phyloP scores from a whole-genome alignment of 2,888 invertebrate genomes.

The Philereme transversata region DNA sequence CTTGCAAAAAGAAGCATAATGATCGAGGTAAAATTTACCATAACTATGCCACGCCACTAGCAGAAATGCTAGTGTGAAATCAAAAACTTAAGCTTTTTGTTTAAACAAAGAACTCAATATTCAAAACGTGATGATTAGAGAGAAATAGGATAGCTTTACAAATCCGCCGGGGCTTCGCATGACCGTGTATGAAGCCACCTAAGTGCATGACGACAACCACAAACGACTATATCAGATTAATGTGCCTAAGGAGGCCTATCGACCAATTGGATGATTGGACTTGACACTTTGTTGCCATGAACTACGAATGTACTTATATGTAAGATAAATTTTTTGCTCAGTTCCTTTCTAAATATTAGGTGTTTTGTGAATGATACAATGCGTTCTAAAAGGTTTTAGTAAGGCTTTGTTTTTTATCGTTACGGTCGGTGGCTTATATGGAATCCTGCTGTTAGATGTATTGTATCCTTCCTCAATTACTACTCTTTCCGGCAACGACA shows the following conservation, averaged over 20 bases:
- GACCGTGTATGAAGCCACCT: constrained; percentile 61
- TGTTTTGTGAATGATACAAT: not conserved
- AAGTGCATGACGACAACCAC: constrained; percentile 55
- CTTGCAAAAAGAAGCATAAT: constrained; percentile 1
- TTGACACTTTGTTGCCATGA: constrained; percentile 6
- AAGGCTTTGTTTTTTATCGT: constrained; percentile 2
- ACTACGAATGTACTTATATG: not conserved
- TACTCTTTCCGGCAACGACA: not conserved
- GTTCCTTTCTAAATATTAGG: not conserved
- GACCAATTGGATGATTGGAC: constrained; percentile 24
- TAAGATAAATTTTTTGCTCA: not conserved
- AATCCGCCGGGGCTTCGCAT: constrained; percentile 59
- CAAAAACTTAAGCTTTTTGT: not conserved
- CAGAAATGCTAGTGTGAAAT: not conserved
- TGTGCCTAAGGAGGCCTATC: constrained; percentile 38
- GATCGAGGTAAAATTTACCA: not conserved
- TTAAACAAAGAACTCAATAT: not conserved
- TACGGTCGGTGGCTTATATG: not conserved
- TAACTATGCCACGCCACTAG: not conserved
- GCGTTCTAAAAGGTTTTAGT: not conserved
- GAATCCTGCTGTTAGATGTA: constrained; percentile 4
- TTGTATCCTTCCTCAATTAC: constrained; percentile 11
- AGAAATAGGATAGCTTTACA: constrained; percentile 60
- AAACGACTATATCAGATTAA: constrained; percentile 62
- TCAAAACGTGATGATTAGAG: constrained; percentile 36